These are phyloP conservation scores for Microtus montanus DNA, from an alignment of 2,113 vertebrate genomes.

Conservation along the genomic window DNA sequence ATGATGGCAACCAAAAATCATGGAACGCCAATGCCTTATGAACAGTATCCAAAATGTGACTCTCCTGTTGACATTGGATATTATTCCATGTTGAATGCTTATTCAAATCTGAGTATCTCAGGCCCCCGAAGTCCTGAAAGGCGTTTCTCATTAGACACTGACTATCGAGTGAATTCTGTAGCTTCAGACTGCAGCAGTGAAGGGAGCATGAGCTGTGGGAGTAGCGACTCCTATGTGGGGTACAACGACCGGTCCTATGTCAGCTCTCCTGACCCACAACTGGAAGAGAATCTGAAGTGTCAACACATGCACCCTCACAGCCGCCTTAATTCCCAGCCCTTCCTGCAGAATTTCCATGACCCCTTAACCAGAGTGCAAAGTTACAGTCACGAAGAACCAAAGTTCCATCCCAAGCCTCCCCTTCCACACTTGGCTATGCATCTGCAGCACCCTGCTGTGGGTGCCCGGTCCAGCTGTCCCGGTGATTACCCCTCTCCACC, in stretches of 20 bases:
- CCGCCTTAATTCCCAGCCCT: slow-evolving; percentile 85
- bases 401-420: slow-evolving; percentile 88
- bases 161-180: slow-evolving; percentile 91
- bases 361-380: slow-evolving; percentile 87
- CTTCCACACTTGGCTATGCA: slow-evolving; percentile 90
- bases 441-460: slow-evolving; percentile 89
- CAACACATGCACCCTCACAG: slow-evolving; percentile 87
- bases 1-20: slow-evolving; percentile 90
- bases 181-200: slow-evolving; percentile 97
- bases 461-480: slow-evolving; percentile 92
- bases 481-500: slow-evolving; percentile 90
- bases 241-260: slow-evolving; percentile 91
- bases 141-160: slow-evolving; percentile 91
- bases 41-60: slow-evolving; percentile 96
- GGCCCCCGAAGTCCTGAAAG: slow-evolving; percentile 91
- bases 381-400: slow-evolving; percentile 90
- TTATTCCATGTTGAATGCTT: slow-evolving; percentile 93
- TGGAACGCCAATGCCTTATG: slow-evolving; percentile 88
- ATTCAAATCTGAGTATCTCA: slow-evolving; percentile 90
- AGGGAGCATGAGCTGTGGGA: slow-evolving; percentile 93
- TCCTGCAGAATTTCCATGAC: slow-evolving; percentile 90
- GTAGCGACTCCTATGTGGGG: slow-evolving; percentile 92
- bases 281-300: slow-evolving; percentile 91
- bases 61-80: slow-evolving; percentile 94
- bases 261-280: slow-evolving; percentile 89